Conservation (phyloP, 2,888 invertebrate genomes). For the Scaptomyza parva region DNA sequence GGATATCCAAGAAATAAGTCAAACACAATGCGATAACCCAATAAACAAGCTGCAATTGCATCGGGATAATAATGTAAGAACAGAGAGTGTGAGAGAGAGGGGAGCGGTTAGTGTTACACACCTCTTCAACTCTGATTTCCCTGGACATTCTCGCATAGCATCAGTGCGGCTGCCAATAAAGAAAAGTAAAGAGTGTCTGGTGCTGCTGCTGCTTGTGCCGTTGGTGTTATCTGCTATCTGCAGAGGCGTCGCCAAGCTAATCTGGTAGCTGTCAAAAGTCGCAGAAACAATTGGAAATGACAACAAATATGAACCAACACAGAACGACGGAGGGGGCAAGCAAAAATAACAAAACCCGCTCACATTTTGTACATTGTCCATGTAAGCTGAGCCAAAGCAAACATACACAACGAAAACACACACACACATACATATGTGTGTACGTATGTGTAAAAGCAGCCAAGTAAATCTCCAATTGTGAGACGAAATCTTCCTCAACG, state of each 20-base stretch:
- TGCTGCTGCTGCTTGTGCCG: constrained; percentile 10
- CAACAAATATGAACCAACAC: constrained; percentile 72
- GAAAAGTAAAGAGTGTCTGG: constrained; percentile 13
- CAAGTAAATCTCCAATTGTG: constrained; percentile 57
- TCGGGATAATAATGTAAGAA: neutral
- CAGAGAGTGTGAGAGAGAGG: neutral
- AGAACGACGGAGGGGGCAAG: constrained; percentile 6
- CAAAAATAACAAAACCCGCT: constrained; percentile 30
- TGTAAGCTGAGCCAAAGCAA: constrained; percentile 51
- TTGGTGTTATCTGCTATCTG: constrained; percentile 27
- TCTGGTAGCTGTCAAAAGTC: constrained; percentile 75
- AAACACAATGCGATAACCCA: constrained; percentile 17
- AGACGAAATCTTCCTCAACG: constrained; percentile 54
- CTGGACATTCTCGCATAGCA: constrained; percentile 46
- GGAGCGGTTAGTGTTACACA: neutral
- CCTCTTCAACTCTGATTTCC: constrained; percentile 58
- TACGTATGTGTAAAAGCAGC: constrained; percentile 5
- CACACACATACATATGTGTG: constrained; percentile 11
- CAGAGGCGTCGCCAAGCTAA: constrained; percentile 71
- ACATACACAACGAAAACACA: constrained; percentile 26
- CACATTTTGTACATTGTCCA: constrained; percentile 35
- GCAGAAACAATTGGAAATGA: constrained; percentile 76
- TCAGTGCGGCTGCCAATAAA: constrained; percentile 21
- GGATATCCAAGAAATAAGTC: constrained; percentile 13
- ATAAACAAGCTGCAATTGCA: constrained; percentile 24